phyloP scores from a whole-genome alignment of 2,888 invertebrate genomes.

The Drosophila kanekoi region DNA sequence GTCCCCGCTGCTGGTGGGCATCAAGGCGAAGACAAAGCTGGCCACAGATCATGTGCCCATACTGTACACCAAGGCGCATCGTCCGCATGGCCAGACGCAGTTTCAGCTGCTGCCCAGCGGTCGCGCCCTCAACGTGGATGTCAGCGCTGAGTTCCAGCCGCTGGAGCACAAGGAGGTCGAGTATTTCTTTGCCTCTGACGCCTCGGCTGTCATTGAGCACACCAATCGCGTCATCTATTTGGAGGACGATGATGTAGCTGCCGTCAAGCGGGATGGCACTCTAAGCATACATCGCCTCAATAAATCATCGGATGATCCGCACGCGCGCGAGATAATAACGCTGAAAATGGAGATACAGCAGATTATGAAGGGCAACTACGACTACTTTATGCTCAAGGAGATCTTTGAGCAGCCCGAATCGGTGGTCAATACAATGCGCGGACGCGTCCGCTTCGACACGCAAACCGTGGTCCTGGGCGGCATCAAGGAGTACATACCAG shows the following conservation, averaged over 20 bases:
- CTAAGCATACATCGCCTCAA: constrained; percentile 97
- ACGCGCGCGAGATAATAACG: constrained; percentile 96
- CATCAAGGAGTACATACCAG: constrained; percentile 98
- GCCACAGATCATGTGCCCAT: constrained; percentile 99
- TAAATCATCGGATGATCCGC: constrained; percentile 91
- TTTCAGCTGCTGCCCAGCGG: constrained; percentile 86
- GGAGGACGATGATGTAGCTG: constrained; percentile 98
- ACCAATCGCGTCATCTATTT: constrained; percentile 99
- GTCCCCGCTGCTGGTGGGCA: constrained; percentile 97
- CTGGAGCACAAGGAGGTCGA: constrained; percentile 96
- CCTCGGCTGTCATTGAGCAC: constrained; percentile 99
- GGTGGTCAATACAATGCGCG: constrained; percentile 99
- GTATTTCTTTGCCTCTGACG: constrained; percentile 99
- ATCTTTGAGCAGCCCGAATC: constrained; percentile 99
- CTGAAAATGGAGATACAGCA: constrained; percentile 99
- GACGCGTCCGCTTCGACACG: constrained; percentile 96
- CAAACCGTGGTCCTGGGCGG: constrained; percentile 96
- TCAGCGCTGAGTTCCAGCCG: constrained; percentile 96
- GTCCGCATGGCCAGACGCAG: constrained; percentile 88
- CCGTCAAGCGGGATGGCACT: constrained; percentile 97
- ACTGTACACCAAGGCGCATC: constrained; percentile 90
- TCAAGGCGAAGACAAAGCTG: constrained; percentile 96
- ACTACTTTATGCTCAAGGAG: constrained; percentile 99
- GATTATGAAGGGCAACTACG: constrained; percentile 99
- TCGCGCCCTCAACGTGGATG: constrained; percentile 86